phyloP scores from a whole-genome alignment of 2,888 invertebrate genomes.

The Tipula lateralis region DNA sequence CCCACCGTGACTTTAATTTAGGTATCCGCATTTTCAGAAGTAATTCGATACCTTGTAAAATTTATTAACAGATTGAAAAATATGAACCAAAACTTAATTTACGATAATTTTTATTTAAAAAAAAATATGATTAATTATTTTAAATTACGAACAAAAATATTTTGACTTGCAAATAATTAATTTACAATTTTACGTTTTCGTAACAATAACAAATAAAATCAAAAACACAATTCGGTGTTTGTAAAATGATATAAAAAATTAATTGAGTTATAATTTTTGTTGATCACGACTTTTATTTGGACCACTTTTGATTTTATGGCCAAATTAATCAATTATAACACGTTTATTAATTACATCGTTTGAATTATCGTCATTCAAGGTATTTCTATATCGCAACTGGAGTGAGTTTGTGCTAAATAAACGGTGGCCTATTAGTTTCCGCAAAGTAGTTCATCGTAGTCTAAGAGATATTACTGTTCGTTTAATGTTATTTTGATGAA shows the following conservation, averaged over 20 bases:
- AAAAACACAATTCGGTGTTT: background rate
- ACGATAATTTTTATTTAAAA: background rate
- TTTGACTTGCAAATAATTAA: background rate
- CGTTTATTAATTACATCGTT: too few relatives aligned
- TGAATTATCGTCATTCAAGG: too few relatives aligned
- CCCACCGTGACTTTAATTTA: background rate
- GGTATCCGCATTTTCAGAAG: background rate
- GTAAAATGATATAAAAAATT: background rate
- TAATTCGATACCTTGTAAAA: background rate
- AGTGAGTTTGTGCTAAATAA: too few relatives aligned
- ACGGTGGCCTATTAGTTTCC: too few relatives aligned
- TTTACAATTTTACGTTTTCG: conserved; percentile 19
- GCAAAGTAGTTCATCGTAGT: too few relatives aligned
- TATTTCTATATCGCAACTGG: too few relatives aligned
- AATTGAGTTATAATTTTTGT: conserved; percentile 4
- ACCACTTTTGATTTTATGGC: background rate
- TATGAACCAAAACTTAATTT: background rate
- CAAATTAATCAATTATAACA: too few relatives aligned
- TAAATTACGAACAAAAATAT: background rate
- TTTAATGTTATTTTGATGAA: too few relatives aligned
- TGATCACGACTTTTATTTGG: background rate
- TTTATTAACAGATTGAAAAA: background rate
- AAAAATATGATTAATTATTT: background rate
- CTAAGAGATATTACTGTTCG: too few relatives aligned
- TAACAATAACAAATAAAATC: background rate